Conservation (phyloP, 1,140 invertebrate species). For the Achroia grisella region DNA sequence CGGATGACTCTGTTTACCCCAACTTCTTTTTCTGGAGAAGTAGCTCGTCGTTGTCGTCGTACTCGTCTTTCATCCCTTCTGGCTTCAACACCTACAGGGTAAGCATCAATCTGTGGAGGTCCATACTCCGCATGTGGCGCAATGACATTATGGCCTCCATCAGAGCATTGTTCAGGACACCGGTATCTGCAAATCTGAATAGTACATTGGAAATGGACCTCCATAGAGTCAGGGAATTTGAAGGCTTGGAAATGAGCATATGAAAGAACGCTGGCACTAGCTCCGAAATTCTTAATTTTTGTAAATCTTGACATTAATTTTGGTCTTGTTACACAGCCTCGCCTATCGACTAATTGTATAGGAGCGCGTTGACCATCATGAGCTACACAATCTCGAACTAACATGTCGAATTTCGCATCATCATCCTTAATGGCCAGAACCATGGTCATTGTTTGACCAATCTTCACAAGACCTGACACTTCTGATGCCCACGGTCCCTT, state of each 20-base stretch:
- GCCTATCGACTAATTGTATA: conserved; percentile 95
- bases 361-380: conserved; percentile 95
- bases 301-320: conserved; percentile 96
- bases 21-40: conserved; percentile 82
- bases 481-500: conserved; percentile 97
- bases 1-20: conserved; percentile 88
- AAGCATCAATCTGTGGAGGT: conserved; percentile 80
- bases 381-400: conserved; percentile 94
- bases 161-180: conserved; percentile 92
- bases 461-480: conserved; percentile 94
- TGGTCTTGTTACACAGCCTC: conserved; percentile 92
- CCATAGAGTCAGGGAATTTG: conserved; percentile 97
- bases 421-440: conserved; percentile 96
- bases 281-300: conserved; percentile 96
- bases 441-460: conserved; percentile 98
- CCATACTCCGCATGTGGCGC: conserved; percentile 81
- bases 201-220: conserved; percentile 96
- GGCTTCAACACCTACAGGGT: conserved; percentile 76
- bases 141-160: conserved; percentile 67
- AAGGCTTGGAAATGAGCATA: conserved; percentile 97
- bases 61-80: conserved; percentile 84
- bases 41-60: conserved; percentile 76
- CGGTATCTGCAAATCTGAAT: conserved; percentile 95
- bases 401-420: conserved; percentile 96
- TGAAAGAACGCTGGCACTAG: conserved; percentile 91